These are phyloP conservation scores for Bombus waltoni DNA, from an alignment of 1,140 invertebrate genomes.

Conservation along the genomic window DNA sequence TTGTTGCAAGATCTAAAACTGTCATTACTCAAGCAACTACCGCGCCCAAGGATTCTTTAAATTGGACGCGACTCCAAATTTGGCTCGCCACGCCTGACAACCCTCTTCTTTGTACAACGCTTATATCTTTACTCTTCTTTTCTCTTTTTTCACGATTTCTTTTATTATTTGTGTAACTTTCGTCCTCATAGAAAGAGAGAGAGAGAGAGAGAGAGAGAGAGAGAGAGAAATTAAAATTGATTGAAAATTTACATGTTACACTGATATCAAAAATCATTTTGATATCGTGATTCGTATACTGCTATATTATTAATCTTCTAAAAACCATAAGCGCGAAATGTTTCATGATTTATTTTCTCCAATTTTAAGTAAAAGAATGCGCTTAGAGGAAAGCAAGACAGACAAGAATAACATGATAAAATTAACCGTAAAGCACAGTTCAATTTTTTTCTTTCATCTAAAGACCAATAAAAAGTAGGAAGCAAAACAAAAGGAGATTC, in stretches of 20 bases:
- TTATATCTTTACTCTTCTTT: neutral
- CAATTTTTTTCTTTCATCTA: neutral
- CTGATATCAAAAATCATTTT: no score
- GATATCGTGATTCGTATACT: no score
- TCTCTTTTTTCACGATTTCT: neutral
- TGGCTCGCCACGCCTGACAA: constrained; percentile 26
- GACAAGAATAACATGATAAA: no score
- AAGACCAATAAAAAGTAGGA: neutral
- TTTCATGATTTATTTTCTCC: no score
- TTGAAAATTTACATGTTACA: no score
- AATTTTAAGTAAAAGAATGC: no score
- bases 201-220: neutral
- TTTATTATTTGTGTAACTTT: neutral
- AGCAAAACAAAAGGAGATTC: neutral
- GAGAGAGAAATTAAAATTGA: no score
- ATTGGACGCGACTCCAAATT: constrained; percentile 59
- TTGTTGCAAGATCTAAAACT: constrained; percentile 60
- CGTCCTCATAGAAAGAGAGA: neutral
- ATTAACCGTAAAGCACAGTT: neutral
- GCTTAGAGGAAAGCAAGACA: neutral
- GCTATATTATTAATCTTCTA: no score
- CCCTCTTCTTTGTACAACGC: neutral
- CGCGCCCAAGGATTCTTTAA: constrained; percentile 48
- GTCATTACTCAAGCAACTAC: constrained; percentile 53
- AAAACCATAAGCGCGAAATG: no score